These are phyloP conservation scores for Sarcoramphus papa DNA, from an alignment of 2,797 vertebrate genomes.

Conservation along the genomic window DNA sequence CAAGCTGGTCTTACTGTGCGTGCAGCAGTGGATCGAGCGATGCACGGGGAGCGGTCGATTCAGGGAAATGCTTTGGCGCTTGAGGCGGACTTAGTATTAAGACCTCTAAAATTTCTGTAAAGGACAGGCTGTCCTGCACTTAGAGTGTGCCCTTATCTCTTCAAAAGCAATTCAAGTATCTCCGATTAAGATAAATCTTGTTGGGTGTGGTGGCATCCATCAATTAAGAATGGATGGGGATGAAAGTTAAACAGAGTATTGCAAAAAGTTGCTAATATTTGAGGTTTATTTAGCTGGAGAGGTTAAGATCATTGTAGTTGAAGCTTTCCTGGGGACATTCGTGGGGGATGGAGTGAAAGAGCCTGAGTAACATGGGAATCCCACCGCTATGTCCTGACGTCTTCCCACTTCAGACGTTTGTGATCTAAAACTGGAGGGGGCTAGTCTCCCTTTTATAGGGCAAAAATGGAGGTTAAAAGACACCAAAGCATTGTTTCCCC, in stretches of 20 bases:
- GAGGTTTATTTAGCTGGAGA: not conserved
- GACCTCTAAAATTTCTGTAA: not conserved
- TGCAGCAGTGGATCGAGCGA: rapidly evolving
- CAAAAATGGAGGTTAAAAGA: not conserved
- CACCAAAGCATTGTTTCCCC: not conserved
- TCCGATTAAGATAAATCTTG: rapidly evolving
- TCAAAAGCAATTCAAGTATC: not conserved
- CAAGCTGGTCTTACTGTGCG: not conserved
- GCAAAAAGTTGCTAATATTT: not conserved
- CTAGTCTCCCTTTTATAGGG: not conserved
- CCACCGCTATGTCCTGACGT: not conserved
- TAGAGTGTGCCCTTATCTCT: not conserved
- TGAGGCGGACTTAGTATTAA: not conserved
- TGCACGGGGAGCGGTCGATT: rapidly evolving
- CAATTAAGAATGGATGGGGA: not conserved
- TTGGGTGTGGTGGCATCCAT: not conserved
- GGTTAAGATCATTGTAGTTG: not conserved
- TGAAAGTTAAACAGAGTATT: not conserved
- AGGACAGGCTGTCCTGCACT: not conserved
- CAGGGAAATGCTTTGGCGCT: not conserved
- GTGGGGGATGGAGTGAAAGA: not conserved
- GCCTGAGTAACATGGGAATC: not conserved
- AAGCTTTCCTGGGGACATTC: not conserved
- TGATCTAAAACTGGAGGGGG: not conserved
- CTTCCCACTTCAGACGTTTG: not conserved